Evolutionary conservation across 1,140 invertebrate species (phyloP).

Genomic region (Psix sp.): DNA sequence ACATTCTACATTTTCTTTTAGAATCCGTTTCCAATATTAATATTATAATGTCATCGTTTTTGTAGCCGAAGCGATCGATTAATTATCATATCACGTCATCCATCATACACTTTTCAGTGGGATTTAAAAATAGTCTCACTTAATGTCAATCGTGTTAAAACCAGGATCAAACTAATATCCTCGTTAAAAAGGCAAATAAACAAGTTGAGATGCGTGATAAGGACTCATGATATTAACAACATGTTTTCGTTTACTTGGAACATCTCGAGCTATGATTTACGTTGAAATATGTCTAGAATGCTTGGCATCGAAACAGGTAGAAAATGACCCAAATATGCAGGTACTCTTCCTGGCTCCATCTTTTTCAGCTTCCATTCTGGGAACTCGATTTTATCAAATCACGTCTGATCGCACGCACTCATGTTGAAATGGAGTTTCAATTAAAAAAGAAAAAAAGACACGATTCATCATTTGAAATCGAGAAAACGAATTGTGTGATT

Average conservation of each 20-base stretch:
- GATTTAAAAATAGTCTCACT: too few species aligned
- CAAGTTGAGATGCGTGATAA: constrained; percentile 12
- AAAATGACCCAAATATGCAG: constrained; percentile 40
- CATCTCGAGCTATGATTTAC: constrained; percentile 7
- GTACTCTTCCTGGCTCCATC: constrained; percentile 5
- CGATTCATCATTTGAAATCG: too few species aligned
- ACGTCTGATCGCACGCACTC: constrained; percentile 1
- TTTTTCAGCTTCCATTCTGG: neutral
- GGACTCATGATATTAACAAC: constrained; percentile 28
- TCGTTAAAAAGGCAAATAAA: neutral
- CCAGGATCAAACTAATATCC: too few species aligned
- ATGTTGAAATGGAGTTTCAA: neutral
- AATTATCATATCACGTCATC: too few species aligned
- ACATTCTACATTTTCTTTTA: too few species aligned
- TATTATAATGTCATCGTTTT: too few species aligned
- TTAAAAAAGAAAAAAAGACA: neutral
- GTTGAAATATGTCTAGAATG: constrained; percentile 12
- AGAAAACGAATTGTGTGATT: neutral
- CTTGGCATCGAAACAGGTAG: constrained; percentile 26
- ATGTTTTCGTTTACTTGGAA: constrained; percentile 25
- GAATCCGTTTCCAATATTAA: too few species aligned
- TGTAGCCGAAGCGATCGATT: too few species aligned
- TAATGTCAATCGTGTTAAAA: too few species aligned
- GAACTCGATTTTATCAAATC: constrained; percentile 16
- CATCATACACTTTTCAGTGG: too few species aligned